Conservation (phyloP, 2,888 invertebrate species). For the Philonicus albiceps region DNA sequence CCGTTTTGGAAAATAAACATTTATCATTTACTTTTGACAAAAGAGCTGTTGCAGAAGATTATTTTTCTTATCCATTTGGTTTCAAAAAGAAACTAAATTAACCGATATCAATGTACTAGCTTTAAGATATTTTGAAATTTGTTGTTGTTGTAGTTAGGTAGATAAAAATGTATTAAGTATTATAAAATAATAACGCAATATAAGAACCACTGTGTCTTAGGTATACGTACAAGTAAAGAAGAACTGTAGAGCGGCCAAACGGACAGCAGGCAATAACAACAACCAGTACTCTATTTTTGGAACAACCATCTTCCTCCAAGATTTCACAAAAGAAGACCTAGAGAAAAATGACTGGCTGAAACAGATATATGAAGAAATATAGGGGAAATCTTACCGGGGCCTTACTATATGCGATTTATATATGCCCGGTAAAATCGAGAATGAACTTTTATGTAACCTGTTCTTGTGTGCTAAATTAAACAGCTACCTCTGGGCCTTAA, state of each 20-base stretch:
- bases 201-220: neutral
- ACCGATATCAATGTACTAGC: neutral
- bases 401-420: no score
- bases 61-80: neutral
- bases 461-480: no score
- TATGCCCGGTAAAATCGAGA: no score
- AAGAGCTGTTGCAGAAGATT: neutral
- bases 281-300: neutral
- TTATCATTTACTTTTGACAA: constrained; percentile 9
- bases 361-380: no score
- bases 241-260: neutral
- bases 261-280: neutral
- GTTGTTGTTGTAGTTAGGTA: neutral
- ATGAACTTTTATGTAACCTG: no score
- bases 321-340: neutral
- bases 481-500: no score
- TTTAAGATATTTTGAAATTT: neutral
- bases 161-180: neutral
- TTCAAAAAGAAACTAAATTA: neutral
- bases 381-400: no score
- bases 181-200: neutral
- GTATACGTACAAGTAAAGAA: neutral
- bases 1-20: neutral
- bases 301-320: neutral
- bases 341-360: neutral